Evolutionary conservation across 64 coral and sea anemone genomes (phyloP).

Genomic region (Anthopleura sola): DNA sequence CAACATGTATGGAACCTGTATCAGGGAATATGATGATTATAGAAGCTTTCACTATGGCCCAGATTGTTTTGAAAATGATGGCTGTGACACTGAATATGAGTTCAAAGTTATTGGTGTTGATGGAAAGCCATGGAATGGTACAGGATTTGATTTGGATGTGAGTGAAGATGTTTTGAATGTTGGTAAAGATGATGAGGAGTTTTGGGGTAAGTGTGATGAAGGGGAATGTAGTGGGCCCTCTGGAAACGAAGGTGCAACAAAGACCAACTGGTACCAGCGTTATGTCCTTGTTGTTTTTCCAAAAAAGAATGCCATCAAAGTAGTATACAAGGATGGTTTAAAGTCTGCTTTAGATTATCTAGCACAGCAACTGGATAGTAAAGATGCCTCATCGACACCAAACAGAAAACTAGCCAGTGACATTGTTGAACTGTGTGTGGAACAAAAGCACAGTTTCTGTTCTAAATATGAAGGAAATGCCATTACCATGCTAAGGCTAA

Average conservation of each 20-base stretch:
- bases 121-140: background rate
- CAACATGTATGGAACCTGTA: background rate
- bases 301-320: constrained; percentile 6
- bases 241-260: constrained; percentile 22
- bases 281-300: constrained; percentile 25
- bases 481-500: background rate
- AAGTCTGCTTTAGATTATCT: constrained; percentile 2
- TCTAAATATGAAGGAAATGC: background rate
- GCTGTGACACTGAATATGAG: too few species aligned
- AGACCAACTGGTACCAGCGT: constrained; percentile 27
- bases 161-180: background rate
- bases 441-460: background rate
- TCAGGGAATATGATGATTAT: background rate
- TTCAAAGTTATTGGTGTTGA: background rate
- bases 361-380: background rate
- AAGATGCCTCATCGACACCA: background rate
- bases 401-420: background rate
- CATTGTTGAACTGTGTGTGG: background rate
- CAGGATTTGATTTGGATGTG: background rate
- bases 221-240: constrained; percentile 19
- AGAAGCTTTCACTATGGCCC: background rate
- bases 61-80: constrained; percentile 23
- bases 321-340: background rate
- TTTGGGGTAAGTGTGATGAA: constrained; percentile 26
- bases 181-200: constrained; percentile 1